Evolutionary conservation across 2,888 invertebrate genomes (phyloP).

Genomic region (Escarpia spicata): DNA sequence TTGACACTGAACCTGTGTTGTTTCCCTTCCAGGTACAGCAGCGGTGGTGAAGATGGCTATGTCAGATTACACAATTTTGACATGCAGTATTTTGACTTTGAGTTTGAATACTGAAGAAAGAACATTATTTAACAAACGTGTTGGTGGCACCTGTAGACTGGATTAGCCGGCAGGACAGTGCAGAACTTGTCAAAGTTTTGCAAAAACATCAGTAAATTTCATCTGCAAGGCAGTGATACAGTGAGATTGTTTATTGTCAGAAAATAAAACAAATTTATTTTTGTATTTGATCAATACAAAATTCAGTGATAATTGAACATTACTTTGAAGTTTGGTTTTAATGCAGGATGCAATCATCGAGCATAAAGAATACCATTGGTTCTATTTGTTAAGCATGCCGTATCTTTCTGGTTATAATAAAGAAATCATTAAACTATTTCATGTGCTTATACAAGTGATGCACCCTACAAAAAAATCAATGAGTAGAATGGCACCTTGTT

Average conservation of each 20-base stretch:
- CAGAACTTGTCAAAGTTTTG: background rate
- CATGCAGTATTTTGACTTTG: conserved; percentile 94
- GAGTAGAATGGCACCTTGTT: no score
- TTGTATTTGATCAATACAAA: background rate
- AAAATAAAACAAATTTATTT: background rate
- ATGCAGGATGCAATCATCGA: no score
- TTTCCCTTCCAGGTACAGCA: conserved; percentile 78
- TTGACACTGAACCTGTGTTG: background rate
- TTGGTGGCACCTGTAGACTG: background rate
- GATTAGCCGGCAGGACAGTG: background rate
- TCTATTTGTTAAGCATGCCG: no score
- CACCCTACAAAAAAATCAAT: no score
- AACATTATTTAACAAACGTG: background rate
- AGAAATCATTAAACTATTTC: no score
- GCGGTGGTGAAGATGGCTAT: conserved; percentile 99
- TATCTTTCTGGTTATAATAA: no score
- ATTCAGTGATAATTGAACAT: no score
- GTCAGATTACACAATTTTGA: conserved; percentile 96
- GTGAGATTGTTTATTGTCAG: background rate
- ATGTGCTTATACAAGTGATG: no score
- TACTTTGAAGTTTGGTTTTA: no score
- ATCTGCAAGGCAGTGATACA: background rate
- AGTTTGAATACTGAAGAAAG: conserved; percentile 78
- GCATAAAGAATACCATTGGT: no score
- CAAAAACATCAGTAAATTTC: background rate